Conservation (phyloP, 2,797 vertebrate species). For the Dendrocincla fuliginosa region DNA sequence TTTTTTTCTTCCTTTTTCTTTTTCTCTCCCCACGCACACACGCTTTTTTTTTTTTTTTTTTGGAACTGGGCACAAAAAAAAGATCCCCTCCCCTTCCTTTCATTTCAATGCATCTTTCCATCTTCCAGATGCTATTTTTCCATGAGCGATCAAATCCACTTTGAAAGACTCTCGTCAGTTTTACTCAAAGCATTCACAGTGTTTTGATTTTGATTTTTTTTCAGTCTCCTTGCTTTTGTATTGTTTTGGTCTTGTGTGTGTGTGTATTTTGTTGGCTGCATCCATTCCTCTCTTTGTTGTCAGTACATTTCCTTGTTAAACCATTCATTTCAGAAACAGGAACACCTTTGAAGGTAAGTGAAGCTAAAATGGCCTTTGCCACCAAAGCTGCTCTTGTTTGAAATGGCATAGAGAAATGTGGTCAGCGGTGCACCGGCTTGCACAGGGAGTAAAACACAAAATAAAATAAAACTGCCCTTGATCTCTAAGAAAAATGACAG, state of each 20-base stretch:
- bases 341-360: constrained; percentile 77
- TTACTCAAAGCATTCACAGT: constrained; percentile 54
- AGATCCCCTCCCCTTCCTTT: constrained; percentile 5
- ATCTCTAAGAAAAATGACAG: neutral
- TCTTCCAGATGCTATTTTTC: constrained; percentile 72
- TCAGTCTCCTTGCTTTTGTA: neutral
- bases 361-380: constrained; percentile 60
- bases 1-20: neutral
- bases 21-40: neutral
- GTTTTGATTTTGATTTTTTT: constrained; percentile 45
- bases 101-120: constrained; percentile 68
- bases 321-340: constrained; percentile 70
- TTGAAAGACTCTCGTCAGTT: constrained; percentile 44
- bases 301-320: constrained; percentile 57
- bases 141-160: constrained; percentile 55
- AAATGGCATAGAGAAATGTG: neutral
- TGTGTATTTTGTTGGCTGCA: constrained; percentile 50
- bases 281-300: constrained; percentile 59
- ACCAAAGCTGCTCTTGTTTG: constrained; percentile 17
- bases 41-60: neutral
- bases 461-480: neutral
- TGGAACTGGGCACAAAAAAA: constrained; percentile 61
- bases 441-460: neutral
- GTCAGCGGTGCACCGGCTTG: neutral
- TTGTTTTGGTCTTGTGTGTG: constrained; percentile 40